These are phyloP conservation scores for Tolmerus cingulatus DNA, from an alignment of 2,888 invertebrate genomes.

Conservation along the genomic window DNA sequence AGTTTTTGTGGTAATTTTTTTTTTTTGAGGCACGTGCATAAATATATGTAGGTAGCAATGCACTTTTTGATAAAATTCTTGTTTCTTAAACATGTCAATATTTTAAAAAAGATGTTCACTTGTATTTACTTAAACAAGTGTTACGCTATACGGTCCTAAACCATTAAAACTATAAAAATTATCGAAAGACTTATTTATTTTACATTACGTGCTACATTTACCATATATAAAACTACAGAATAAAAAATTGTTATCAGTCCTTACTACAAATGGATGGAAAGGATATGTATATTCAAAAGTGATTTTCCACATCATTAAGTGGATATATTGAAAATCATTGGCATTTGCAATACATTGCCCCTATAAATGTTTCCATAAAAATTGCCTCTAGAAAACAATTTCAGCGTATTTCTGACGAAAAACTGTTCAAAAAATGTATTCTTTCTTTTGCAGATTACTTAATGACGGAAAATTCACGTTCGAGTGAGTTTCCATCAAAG, in stretches of 20 bases:
- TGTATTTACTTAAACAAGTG: too few species aligned
- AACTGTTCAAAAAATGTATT: background rate
- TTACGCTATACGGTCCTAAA: too few species aligned
- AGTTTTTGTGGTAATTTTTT: too few species aligned
- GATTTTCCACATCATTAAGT: background rate
- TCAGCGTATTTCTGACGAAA: background rate
- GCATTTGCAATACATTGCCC: background rate
- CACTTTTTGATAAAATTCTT: too few species aligned
- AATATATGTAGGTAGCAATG: too few species aligned
- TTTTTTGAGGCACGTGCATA: too few species aligned
- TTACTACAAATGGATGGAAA: background rate
- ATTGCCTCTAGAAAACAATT: background rate
- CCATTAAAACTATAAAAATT: background rate
- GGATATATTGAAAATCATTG: background rate
- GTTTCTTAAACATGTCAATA: too few species aligned
- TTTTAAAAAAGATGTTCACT: too few species aligned
- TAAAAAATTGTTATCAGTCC: background rate
- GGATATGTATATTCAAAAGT: background rate
- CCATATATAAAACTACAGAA: background rate
- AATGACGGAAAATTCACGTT: conserved; percentile 65
- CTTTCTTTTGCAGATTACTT: conserved; percentile 66
- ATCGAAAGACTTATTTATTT: background rate
- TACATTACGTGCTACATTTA: background rate
- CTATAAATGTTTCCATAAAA: background rate
- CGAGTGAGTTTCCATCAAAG: conserved; percentile 64